Base-by-base conservation (phyloP, 1,140 invertebrate genomes). In the Pissodes strobi region DNA sequence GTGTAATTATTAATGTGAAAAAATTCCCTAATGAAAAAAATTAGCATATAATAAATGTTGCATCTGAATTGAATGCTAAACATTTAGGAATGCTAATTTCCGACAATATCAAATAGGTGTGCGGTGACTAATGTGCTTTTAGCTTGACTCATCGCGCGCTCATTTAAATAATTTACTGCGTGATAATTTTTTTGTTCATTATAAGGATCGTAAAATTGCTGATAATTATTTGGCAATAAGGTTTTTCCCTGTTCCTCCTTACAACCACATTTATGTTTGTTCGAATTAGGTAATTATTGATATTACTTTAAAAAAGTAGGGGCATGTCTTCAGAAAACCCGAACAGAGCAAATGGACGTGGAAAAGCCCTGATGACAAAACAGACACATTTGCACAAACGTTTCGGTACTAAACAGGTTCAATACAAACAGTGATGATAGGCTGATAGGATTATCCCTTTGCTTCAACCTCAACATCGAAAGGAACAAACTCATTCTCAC, bases 31-130 rank as follows among this genome's bases (percentile, higher is more conserved):
- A 61, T 51, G 46, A 51, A 61, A 61, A 49, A 57, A 56, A 63
- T 63, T 63, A 45, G 43, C 60, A 63, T 63, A 64, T 53, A 56
- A 64, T 64, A 48, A 56, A 57, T 45, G 41, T 64, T 64, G 51
- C 62, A 64, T 57, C 39, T 23, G 41, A 53, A 49, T 53, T 49
- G 41, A 64, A 49, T 49, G 30, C 21, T 49, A 64, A 55, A 45
- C 57, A 59, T 59, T 12, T 57, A 48, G 48, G 48, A 59, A 59
- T 59, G 57, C 43, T 34, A 59, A 59, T 59, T 59, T 58, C 37
- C 48, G 15, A 43, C 45, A 55, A 38, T 55, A 55, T 55, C 27
- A 63, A 49, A 63, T 63, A 55, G 60, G 60, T 48, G 60, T 48
- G 60, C 18, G 49, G 22, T 63, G 60, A 63, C 49, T 63, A 63